Evolutionary conservation across 2,113 vertebrate species (phyloP).

Genomic region (Eudyptes chrysolophus): DNA sequence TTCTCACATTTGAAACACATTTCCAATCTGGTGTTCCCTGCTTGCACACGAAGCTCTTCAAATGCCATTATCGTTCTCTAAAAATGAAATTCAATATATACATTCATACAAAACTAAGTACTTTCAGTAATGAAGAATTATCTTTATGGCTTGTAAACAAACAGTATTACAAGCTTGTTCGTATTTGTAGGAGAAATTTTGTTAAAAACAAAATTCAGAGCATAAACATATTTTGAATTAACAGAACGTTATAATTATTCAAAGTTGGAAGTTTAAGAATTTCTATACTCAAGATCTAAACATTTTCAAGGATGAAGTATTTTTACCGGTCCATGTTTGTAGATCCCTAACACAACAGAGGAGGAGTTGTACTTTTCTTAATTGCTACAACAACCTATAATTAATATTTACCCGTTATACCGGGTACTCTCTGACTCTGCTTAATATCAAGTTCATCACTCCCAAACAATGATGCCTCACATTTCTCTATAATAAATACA

Average conservation of each 20-base stretch:
- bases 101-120: not conserved
- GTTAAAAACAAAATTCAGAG: not conserved
- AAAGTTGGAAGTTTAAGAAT: not conserved
- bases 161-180: not conserved
- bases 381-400: not conserved
- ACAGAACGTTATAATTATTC: not conserved
- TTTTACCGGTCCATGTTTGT: not conserved
- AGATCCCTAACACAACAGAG: not conserved
- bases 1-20: constrained; percentile 77
- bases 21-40: constrained; percentile 83
- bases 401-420: not conserved
- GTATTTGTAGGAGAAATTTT: not conserved
- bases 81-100: constrained; percentile 25
- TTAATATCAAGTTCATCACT: not conserved
- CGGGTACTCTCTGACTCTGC: not conserved
- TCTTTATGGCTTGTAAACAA: not conserved
- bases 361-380: not conserved
- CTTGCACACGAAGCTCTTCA: constrained; percentile 82
- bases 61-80: constrained; percentile 87
- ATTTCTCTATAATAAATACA: not conserved
- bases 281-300: not conserved
- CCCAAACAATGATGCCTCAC: not conserved
- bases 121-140: not conserved
- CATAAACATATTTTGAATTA: not conserved
- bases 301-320: not conserved